phyloP scores from a whole-genome alignment of 2,797 vertebrate genomes.

The Zalophus californianus region DNA sequence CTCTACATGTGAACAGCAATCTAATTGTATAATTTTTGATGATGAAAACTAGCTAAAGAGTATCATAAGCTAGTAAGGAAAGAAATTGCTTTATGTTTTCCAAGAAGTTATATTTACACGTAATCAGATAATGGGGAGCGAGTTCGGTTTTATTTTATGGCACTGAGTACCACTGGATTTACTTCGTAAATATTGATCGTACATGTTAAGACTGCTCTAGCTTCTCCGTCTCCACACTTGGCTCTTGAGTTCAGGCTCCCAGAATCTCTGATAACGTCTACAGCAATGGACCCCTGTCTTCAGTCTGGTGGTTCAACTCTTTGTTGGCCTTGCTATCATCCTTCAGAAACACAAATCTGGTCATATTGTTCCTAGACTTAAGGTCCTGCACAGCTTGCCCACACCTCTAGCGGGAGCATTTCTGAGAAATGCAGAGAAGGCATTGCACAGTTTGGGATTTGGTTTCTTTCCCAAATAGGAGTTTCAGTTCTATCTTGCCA shows the following conservation, averaged over 20 bases:
- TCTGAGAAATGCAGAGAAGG: neutral
- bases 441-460: neutral
- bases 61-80: neutral
- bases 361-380: neutral
- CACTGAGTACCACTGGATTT: neutral
- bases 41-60: neutral
- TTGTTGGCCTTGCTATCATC: neutral
- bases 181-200: neutral
- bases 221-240: neutral
- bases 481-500: neutral
- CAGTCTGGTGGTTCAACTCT: neutral
- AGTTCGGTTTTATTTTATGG: constrained; percentile 23
- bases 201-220: neutral
- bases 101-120: neutral
- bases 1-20: neutral
- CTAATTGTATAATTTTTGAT: neutral
- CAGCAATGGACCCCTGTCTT: neutral
- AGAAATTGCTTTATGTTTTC: neutral
- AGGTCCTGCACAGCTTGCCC: neutral
- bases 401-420: neutral
- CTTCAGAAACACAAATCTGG: neutral
- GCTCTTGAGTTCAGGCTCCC: neutral
- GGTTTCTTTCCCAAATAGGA: neutral
- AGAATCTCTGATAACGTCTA: neutral
- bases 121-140: neutral